Conservation (phyloP, 2,888 invertebrate species). For the Vannuccia rotundouncinata region DNA sequence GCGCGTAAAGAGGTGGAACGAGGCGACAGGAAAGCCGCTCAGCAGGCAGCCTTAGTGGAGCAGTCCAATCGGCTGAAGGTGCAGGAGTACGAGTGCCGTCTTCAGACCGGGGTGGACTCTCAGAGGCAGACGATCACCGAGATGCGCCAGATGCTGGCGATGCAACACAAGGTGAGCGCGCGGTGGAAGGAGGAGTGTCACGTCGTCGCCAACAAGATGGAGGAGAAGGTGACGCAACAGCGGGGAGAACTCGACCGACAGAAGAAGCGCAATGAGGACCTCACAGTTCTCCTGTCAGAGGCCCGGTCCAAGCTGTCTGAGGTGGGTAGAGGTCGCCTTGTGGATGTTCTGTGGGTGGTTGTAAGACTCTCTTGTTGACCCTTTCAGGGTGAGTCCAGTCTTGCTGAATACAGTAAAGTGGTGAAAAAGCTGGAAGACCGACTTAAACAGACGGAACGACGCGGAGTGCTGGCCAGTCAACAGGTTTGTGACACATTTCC, state of each 20-base stretch:
- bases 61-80: not conserved
- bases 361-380: not conserved
- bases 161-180: not conserved
- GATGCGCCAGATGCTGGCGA: constrained; percentile 1
- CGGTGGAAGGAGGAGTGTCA: constrained; percentile 31
- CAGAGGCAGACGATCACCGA: not conserved
- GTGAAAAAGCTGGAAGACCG: not conserved
- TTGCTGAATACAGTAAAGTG: not conserved
- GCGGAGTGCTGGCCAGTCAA: not conserved
- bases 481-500: no score
- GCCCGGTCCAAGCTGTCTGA: not conserved
- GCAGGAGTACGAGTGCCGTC: not conserved
- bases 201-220: not conserved
- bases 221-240: not conserved
- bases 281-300: constrained; percentile 1
- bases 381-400: not conserved
- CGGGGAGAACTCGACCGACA: constrained; percentile 6
- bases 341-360: not conserved
- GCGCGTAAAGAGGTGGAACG: constrained; percentile 7
- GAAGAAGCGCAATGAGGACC: constrained; percentile 29
- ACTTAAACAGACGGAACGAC: not conserved
- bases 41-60: not conserved
- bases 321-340: not conserved
- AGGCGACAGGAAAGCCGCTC: not conserved
- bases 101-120: not conserved